Evolutionary conservation across 30 jellyfish, hydroid and myxozoan genomes (phyloP), one percentile per base, ranked within the genome.

Genomic region (Nemopilema nomurai): DNA sequence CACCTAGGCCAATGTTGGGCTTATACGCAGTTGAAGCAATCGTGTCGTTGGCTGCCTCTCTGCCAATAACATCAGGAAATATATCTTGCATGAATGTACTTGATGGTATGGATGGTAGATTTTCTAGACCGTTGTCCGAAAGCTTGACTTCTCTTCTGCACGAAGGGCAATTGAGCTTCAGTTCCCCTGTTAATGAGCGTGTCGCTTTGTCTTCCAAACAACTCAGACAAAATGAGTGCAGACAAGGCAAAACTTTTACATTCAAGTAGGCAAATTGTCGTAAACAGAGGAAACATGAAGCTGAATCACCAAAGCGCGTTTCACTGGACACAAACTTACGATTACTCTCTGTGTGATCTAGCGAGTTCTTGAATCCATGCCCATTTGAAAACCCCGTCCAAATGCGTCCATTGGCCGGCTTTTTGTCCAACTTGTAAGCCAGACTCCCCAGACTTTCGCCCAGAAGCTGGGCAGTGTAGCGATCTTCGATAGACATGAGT

Each of bases 71-170:
- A 73, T 94, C 99, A 32, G 97, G 87, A 80, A 94, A 94, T 17
- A 77, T 89, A 86, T 94, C 99, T 75, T 83, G 95, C 90, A 94
- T 85, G 79, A 89, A 89, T n/a, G 97, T 90, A 65, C 96, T 94
- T 0, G 99, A 94, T 0, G 98, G 98, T 76, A 92, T 71, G 72
- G 98, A 85, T 25, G 97, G 97, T 52, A 90, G 67, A 28, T 80
- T 81, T 57, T 89, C 96, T 22, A 94, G 84, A 71, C 98, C 98
- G 32, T 82, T 62, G 49, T 85, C 97, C 25, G 88, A 76, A n/a
- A 94, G 88, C 67, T 89, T 86, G 17, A 88, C 96, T 65, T 94
- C 99, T 19, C 99, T 74, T 21, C 89, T 88, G 77, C 99, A 94
- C 49, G 97, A 62, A 21, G 99, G 99, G 74, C 99, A 94, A 67